These are phyloP conservation scores for Rhyacophila brunnea DNA, from an alignment of 1,140 invertebrate species.

Conservation along the genomic window DNA sequence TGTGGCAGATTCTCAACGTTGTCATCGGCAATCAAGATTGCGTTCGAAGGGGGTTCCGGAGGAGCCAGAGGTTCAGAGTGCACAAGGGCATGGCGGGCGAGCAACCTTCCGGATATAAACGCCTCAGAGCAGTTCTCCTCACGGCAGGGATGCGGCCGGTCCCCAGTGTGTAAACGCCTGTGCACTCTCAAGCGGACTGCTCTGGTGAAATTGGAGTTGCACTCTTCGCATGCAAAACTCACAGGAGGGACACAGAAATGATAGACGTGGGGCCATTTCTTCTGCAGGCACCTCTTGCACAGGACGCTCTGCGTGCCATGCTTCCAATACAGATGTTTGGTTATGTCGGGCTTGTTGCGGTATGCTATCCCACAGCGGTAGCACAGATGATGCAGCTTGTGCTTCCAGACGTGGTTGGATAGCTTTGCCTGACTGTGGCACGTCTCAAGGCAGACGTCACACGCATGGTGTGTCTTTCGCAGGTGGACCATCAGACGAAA, in stretches of 20 bases:
- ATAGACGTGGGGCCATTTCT: constrained; percentile 88
- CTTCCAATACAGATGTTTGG: constrained; percentile 87
- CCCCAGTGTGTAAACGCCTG: constrained; percentile 71
- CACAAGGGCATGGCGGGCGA: constrained; percentile 64
- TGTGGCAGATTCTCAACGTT: constrained; percentile 45
- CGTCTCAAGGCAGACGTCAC: constrained; percentile 80
- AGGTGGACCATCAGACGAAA: constrained; percentile 85
- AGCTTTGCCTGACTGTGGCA: constrained; percentile 74
- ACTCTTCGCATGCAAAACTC: constrained; percentile 77
- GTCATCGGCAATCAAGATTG: constrained; percentile 25
- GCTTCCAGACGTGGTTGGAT: constrained; percentile 85
- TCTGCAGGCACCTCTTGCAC: constrained; percentile 81
- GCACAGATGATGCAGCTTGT: constrained; percentile 81
- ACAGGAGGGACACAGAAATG: constrained; percentile 82
- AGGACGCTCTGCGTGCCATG: constrained; percentile 83
- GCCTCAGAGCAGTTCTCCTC: constrained; percentile 67
- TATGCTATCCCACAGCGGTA: constrained; percentile 83
- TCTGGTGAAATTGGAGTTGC: constrained; percentile 68
- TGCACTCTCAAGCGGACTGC: constrained; percentile 81
- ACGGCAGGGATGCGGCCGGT: constrained; percentile 68
- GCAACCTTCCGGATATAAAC: constrained; percentile 78
- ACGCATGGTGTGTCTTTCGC: constrained; percentile 75
- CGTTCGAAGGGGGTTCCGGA: constrained; percentile 21
- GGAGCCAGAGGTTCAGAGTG: constrained; percentile 54
- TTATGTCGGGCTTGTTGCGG: constrained; percentile 81